Percentiles rank a stretch among this genome's conserved stretches.
Conservation (phyloP, 2,888 invertebrate species). For the Aphodius sticticus region DNA sequence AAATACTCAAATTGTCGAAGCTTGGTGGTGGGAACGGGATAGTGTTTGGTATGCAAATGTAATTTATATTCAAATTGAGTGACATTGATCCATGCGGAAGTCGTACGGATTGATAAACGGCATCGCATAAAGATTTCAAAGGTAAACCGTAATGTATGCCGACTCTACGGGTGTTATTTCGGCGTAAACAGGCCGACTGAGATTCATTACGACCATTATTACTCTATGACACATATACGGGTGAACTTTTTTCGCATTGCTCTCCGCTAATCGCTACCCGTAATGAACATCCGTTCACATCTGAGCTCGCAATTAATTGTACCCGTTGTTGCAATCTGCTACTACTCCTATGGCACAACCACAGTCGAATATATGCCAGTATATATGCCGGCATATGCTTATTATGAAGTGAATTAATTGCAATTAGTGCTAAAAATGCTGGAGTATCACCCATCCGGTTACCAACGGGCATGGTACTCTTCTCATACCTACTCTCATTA, state of each 20-base stretch:
- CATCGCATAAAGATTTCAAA: neutral
- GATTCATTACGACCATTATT: neutral
- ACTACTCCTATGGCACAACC: neutral
- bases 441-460: neutral
- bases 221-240: neutral
- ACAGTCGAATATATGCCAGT: neutral
- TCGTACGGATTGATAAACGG: slow-evolving; percentile 24
- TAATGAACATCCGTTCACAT: neutral
- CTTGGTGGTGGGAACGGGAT: neutral
- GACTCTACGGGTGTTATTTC: neutral
- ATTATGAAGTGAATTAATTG: neutral
- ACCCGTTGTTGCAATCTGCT: neutral
- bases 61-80: slow-evolving; percentile 33
- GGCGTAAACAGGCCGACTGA: neutral
- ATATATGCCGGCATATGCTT: neutral
- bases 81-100: slow-evolving; percentile 27
- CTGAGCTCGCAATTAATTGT: neutral
- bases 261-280: neutral
- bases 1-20: neutral
- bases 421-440: neutral
- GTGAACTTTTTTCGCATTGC: neutral
- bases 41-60: slow-evolving; percentile 27
- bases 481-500: neutral
- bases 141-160: slow-evolving; percentile 4
- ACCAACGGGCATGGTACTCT: neutral